Conservation (phyloP, 2,113 vertebrate genomes). For the Leptodactylus fuscus region DNA sequence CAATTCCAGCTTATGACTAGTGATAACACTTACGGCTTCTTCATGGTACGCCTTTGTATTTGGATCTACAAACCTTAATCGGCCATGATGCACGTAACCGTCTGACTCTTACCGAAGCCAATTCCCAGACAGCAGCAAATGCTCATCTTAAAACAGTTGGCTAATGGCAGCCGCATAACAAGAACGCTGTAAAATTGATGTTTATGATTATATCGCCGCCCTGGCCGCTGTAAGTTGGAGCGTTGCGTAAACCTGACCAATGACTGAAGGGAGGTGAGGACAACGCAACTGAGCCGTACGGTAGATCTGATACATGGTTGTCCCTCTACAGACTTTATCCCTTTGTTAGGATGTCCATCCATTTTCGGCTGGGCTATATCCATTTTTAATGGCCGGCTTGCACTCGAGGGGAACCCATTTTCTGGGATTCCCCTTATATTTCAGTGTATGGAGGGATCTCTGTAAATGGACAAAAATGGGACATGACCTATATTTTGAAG, state of each 20-base stretch:
- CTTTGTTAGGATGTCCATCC: neutral
- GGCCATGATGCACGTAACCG: neutral
- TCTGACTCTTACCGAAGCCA: conserved; percentile 38
- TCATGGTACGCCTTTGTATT: neutral
- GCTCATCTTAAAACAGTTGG: conserved; percentile 42
- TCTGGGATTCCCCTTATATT: too few relatives aligned
- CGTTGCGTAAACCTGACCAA: conserved; percentile 3
- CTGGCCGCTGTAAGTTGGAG: neutral
- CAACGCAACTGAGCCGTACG: neutral
- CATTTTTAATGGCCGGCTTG: too few relatives aligned
- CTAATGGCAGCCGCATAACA: conserved; percentile 16
- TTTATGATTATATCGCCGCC: conserved; percentile 1
- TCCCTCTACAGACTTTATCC: neutral
- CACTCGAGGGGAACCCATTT: too few relatives aligned
- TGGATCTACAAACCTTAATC: conserved; percentile 22
- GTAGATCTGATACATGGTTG: neutral
- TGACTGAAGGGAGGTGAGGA: neutral
- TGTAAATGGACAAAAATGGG: too few relatives aligned
- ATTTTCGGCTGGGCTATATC: too few relatives aligned
- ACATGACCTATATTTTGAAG: too few relatives aligned
- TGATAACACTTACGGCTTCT: neutral
- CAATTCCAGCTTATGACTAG: too few relatives aligned
- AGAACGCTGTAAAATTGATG: conserved; percentile 39
- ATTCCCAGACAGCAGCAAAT: conserved; percentile 35
- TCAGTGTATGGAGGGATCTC: too few relatives aligned